phyloP scores from a whole-genome alignment of 1,140 invertebrate species.

The Episyrphus balteatus region DNA sequence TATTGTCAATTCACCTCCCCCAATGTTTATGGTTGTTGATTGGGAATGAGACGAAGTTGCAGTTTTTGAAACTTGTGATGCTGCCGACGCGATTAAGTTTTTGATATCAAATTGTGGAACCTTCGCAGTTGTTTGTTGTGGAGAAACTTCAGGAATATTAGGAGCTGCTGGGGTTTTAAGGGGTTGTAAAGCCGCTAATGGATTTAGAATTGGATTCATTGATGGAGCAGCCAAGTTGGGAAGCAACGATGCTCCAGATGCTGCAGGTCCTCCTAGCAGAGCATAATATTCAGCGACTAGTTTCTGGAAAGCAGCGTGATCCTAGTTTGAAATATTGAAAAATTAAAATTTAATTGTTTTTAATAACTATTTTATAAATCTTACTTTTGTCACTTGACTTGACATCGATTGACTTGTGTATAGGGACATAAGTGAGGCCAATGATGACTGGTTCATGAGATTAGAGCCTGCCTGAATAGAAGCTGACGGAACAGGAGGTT shows the following conservation, averaged over 20 bases:
- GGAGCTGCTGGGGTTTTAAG: neutral
- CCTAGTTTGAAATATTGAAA: neutral
- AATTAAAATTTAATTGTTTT: no score
- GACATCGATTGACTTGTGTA: no score
- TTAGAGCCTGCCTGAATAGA: no score
- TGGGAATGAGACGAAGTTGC: neutral
- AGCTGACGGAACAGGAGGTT: no score
- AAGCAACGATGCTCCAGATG: neutral
- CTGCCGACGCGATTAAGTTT: neutral
- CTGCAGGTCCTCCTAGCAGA: neutral
- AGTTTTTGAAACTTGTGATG: neutral
- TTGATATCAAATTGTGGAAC: slow-evolving; percentile 1
- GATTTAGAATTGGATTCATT: neutral
- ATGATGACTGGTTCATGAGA: no score
- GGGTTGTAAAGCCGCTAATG: neutral
- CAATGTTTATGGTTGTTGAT: neutral
- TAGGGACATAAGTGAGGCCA: no score
- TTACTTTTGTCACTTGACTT: no score
- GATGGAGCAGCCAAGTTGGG: neutral
- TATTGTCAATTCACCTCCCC: neutral
- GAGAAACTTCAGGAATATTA: neutral
- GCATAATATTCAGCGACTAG: neutral
- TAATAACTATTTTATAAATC: no score
- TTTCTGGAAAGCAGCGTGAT: neutral
- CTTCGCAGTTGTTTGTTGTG: neutral